Evolutionary conservation across 2,888 invertebrate genomes (phyloP).

Genomic region (Mesodorylaimus sp.): DNA sequence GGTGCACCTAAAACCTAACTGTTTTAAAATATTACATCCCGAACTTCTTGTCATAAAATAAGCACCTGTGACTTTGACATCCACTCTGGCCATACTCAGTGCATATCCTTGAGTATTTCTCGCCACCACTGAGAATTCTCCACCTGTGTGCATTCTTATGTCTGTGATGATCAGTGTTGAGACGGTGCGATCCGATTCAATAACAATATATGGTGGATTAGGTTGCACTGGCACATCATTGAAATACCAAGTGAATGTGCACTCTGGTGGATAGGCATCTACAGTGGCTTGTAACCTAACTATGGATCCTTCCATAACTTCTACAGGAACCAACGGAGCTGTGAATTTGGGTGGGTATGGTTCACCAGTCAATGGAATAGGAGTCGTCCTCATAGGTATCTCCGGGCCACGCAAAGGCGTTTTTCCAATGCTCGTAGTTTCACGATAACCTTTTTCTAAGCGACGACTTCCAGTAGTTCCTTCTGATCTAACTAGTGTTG

Average conservation of each 20-base stretch:
- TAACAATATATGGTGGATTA: background rate
- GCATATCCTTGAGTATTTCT: slow-evolving; percentile 15
- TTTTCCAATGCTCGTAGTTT: too few species aligned
- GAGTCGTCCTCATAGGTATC: too few species aligned
- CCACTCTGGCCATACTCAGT: slow-evolving; percentile 9
- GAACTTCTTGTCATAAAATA: too few species aligned
- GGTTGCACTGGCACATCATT: background rate
- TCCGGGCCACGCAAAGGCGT: too few species aligned
- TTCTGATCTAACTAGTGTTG: too few species aligned
- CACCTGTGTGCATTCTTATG: slow-evolving; percentile 9
- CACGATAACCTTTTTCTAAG: too few species aligned
- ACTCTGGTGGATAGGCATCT: background rate
- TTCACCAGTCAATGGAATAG: too few species aligned
- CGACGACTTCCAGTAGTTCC: too few species aligned
- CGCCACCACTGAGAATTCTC: slow-evolving; percentile 21
- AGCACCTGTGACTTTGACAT: slow-evolving; percentile 4
- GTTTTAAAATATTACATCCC: too few species aligned
- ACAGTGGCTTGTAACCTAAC: background rate
- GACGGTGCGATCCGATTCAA: background rate
- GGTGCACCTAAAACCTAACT: background rate
- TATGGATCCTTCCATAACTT: background rate
- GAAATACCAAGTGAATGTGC: background rate
- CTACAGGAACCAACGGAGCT: background rate
- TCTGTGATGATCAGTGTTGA: background rate
- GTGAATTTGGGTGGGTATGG: background rate